Evolutionary conservation across 2,113 vertebrate genomes (phyloP), one percentile per base, ranked within the genome.

Genomic region (Scytalopus superciliaris): DNA sequence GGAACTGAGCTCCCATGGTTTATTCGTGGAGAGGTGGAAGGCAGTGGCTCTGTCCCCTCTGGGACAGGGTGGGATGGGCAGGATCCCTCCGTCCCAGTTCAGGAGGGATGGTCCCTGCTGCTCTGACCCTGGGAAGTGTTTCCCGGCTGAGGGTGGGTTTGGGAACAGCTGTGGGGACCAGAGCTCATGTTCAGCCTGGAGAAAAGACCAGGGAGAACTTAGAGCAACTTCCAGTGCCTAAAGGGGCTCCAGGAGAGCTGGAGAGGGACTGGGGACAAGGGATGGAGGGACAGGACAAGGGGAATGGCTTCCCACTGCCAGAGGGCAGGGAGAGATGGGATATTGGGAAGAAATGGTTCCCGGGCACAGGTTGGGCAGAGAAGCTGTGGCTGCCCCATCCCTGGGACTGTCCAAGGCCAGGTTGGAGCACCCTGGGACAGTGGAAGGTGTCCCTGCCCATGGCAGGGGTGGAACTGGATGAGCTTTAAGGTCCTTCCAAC

Each of bases 11-110:
- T 42, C 19, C 24, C 13, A 62, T 30, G 62, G 53, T 55, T 87
- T 81, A 10, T 94, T 75, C 1, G 10, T 17, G 24, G 40, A 76
- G 24, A 59, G 44, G 42, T 42, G 44, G 35, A 33, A n/a, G 59
- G 63, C 0, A 0, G 33, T 1, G 4, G 33, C 37, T 87, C 64
- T 0, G 0, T 31, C 7, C 3, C 31, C 39, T 49, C 11, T 16
- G 30, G 25, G 24, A 35, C 47, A 62, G 17, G 3, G 18, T 18
- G 7, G 15, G 14, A 16, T 6, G 30, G 31, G n/a, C 66, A 68
- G 33, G 23, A 10, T 25, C 53, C 37, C 28, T 49, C n/a, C 57
- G 47, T 25, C 21, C 2, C 1, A 10, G 0, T 49, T n/a, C 37
- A 7, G 3, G 37, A 30, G 19, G 7, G 10, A 8, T 33, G 19